Base-by-base conservation (phyloP, 2,797 vertebrate species). In the Alcedo atthis region DNA sequence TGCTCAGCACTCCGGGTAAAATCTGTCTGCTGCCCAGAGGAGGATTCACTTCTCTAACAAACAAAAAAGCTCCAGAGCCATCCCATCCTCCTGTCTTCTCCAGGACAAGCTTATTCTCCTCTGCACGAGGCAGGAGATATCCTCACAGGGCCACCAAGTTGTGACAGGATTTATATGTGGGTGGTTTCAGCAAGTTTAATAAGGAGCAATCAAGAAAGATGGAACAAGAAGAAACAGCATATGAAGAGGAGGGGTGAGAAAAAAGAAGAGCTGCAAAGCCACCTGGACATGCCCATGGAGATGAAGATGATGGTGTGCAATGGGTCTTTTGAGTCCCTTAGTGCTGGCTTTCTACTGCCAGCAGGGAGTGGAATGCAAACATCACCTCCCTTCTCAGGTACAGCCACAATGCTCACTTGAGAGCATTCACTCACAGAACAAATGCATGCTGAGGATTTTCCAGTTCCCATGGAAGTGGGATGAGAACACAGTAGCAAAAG, bases 381-480 rank as follows among this genome's bases (percentile, higher is more conserved):
- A 43, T 19, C n/a, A 53, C 17, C 51, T 49, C 5, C 8, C 61
- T 76, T 37, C 64, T 48, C 54, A 42, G 43, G 33, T n/a, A 75
- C 0, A 0, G 7, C 46, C 5, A 28, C 30, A 25, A 33, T 1
- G 4, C 25, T 45, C 40, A 18, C 30, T 28, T 1, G 22, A 74
- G 64, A 80, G 62, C 7, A 78, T 69, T 62, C 22, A 17, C 43
- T 54, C 53, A 32, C 46, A 37, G 26, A 75, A 91, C 30, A 86
- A 83, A 79, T 0, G 2, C n/a, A 26, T 0, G 2, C 1, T 0
- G 0, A 61, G 32, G 45, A 76, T 62, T 64, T 73, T 17, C 8
- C 5, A 58, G n/a, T 25, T 63, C 24, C 48, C 21, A 9, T 10
- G 64, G 32, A 49, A 58, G 15, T 62, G 30, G 51, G 33, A 25